Evolutionary conservation across 2,113 vertebrate genomes (phyloP), one percentile per base, ranked within the genome.

Genomic region (Myotis yumanensis): DNA sequence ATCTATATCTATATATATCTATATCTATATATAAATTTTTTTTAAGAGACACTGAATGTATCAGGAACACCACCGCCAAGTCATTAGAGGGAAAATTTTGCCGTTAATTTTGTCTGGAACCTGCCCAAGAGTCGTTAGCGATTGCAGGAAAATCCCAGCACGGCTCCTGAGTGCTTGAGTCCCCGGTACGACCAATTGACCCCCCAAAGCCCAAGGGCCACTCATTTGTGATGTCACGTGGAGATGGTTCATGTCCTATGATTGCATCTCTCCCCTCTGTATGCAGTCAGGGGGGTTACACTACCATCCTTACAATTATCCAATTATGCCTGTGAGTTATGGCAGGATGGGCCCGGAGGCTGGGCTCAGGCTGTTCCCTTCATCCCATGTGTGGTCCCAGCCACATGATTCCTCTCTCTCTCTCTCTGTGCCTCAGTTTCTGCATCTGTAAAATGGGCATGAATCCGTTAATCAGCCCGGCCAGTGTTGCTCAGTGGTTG

Each of bases 41-140:
- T 43, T 7, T 7, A 43, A 37, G 51, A 79, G 62, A 57, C 20
- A 16, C 5, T 8, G 72, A 76, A 30, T 35, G 81, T 81, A 17
- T 59, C 51, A 82, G 59, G 52, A 72, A 68, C 72, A 12, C 59
- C 76, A 51, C 75, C 66, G 81, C 75, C 89, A 86, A 86, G 86
- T 28, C 57, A 68, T 93, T 43, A 82, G 32, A 81, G 68, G 51
- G 75, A 66, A 83, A 83, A 59, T 83, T 54, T 48, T 43, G 81
- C 28, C n/a, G 52, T 57, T 86, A 37, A 30, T 93, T 91, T 91
- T 66, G 72, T 75, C 81, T 96, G 94, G 86, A 90, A 90, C 43
- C 4, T 9, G 25, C 57, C 94, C 92, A 94, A 79, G 69, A 14
- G 59, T 77, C 16, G 32, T 72, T 48, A 81, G n/a, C 75, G 11